A percentile compares a stretch with the other conserved stretches of the same genome.
Conservation (phyloP, 2,888 invertebrate genomes). For the Drosophila hamatofila region DNA sequence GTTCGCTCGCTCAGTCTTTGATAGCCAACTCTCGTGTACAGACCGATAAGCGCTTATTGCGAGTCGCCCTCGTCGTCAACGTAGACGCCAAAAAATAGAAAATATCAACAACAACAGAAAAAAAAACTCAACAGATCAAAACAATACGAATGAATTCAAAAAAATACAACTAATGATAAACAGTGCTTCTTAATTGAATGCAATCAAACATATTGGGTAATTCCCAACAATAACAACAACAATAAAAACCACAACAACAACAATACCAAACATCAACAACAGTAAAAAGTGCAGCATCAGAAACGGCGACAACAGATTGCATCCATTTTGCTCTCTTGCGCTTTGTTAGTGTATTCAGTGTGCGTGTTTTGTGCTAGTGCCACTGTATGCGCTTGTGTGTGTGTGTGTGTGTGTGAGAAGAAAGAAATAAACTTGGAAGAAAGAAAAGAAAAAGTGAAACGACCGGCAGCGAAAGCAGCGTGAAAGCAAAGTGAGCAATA, state of each 20-base stretch:
- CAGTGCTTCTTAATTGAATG: constrained; percentile 36
- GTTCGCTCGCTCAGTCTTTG: constrained; percentile 82
- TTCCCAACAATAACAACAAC: constrained; percentile 24
- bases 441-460: constrained; percentile 71
- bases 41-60: constrained; percentile 82
- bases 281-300: constrained; percentile 36
- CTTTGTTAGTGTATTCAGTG: constrained; percentile 38
- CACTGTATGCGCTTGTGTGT: constrained; percentile 8
- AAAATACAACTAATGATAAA: constrained; percentile 24
- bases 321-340: constrained; percentile 65
- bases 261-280: background rate
- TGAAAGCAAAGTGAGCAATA: constrained; percentile 64
- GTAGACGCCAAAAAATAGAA: constrained; percentile 36
- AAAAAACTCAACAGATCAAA: constrained; percentile 50
- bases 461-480: constrained; percentile 77
- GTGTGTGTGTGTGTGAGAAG: constrained; percentile 26
- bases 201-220: constrained; percentile 33
- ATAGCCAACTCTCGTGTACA: constrained; percentile 84
- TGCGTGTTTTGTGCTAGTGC: constrained; percentile 3
- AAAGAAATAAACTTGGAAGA: constrained; percentile 47
- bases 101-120: background rate
- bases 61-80: constrained; percentile 38
- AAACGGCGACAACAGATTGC: constrained; percentile 51
- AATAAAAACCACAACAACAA: constrained; percentile 7
- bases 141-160: constrained; percentile 21